Evolutionary conservation across 2,797 vertebrate genomes (phyloP).

Genomic region (Coreius guichenoti): DNA sequence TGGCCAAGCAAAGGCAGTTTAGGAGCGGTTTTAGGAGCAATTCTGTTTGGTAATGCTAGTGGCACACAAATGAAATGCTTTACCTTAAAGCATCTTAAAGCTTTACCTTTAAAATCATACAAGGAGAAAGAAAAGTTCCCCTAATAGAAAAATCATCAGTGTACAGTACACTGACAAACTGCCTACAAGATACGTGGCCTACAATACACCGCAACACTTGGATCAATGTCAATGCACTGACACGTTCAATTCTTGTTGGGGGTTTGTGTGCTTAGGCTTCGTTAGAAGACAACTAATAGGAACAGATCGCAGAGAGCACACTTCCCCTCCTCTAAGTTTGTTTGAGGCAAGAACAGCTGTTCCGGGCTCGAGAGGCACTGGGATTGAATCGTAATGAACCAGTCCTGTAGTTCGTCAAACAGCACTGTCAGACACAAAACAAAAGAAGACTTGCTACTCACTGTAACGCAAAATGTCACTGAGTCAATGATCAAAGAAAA

Average conservation of each 20-base stretch:
- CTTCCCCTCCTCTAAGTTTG: constrained; percentile 46
- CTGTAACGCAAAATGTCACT: constrained; percentile 35
- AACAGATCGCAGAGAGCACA: constrained; percentile 48
- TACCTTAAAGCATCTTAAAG: not conserved
- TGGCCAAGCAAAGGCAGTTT: not conserved
- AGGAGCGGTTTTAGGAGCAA: not conserved
- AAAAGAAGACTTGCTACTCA: constrained; percentile 20
- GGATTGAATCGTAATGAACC: constrained; percentile 50
- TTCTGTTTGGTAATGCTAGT: not conserved
- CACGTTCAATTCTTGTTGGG: constrained; percentile 37
- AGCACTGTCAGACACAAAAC: constrained; percentile 37
- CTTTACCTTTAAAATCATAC: not conserved
- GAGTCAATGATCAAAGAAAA: constrained; percentile 38
- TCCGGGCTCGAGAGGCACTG: constrained; percentile 17
- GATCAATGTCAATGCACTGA: constrained; percentile 34
- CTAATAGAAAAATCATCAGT: not conserved
- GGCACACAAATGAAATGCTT: not conserved
- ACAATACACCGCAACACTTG: not conserved
- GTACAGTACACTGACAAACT: not conserved
- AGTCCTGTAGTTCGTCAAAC: constrained; percentile 42
- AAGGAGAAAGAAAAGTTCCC: not conserved
- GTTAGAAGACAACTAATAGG: constrained; percentile 26
- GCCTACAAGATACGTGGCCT: not conserved
- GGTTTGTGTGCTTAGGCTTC: constrained; percentile 26
- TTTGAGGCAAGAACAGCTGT: constrained; percentile 54